Base-by-base conservation (phyloP, 2,113 vertebrate species). In the Plecotus auritus region DNA sequence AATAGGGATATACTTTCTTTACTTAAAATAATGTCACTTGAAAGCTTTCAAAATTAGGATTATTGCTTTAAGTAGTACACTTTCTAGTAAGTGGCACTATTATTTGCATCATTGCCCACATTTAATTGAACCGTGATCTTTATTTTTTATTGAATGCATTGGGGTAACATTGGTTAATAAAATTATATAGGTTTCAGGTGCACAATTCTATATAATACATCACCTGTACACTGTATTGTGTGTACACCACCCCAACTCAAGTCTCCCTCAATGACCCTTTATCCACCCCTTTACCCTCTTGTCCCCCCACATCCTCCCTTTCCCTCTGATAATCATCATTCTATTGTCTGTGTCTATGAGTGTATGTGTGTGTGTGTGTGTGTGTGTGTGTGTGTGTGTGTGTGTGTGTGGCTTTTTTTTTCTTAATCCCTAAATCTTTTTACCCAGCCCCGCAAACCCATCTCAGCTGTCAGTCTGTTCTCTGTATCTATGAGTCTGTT, bases 91-190 rank as follows among this genome's bases (percentile, higher is more conserved):
- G 90, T 88, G 64, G 81, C 54, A 95, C 47, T 54, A 85, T 94
- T 97, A 90, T 97, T 98, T 97, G 86, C 84, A 67, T 82, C 42
- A 0, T 83, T 97, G 95, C 81, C 61, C 97, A 76, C 84, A 54
- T 97, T 97, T 96, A 85, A 81, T 91, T 95, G 90, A 97, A 94
- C 42, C 84, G 80, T 96, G 95, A 96, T 97, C 72, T 98, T 97
- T 96, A 97, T 49, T n/a, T 47, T 45, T 77, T 51, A 77, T 51
- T 22, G 17, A 77, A 49, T 77, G 32, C 49, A n/a, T 51, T 14
- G 2, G 30, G 47, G 45, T 20, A 2, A 77, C 30, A n/a, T n/a
- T 51, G 30, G 74, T 76, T 51, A 51, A 51, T 77, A 51, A 51
- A 49, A 51, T n/a, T 51, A 77, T 51, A 51, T 51, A n/a, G 74